Base-by-base conservation (phyloP, 2,797 vertebrate genomes). In the Psittacula echo region DNA sequence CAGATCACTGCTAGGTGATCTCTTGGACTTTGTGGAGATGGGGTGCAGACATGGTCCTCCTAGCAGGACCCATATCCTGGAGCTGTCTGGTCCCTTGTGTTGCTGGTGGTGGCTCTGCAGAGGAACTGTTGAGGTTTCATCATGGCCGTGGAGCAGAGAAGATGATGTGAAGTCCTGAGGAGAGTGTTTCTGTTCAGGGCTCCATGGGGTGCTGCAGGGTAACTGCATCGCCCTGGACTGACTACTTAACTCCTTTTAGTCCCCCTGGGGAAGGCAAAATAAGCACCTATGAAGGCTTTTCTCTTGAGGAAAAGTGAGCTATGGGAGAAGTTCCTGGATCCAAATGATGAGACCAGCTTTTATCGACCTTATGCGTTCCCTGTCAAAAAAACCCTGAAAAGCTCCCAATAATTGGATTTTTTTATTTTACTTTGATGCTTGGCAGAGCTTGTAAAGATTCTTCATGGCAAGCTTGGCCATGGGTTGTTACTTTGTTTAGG, bases 401-500 rank as follows among this genome's bases (percentile, higher is more conserved):
- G 50, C 47, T 92, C 62, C 29, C 16, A 53, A 67, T 62, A 85
- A 66, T 1, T 79, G 50, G 29, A 77, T 87, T 89, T 92, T 92
- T 85, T 71, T 17, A 39, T 94, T 93, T 95, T 84, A 53, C 65
- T 86, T 90, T 34, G 85, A 80, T 82, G 75, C 72, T 92, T 90
- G 71, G 79, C 85, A 81, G 68, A 91, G 76, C 51, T 74, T 72
- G 62, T 95, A 87, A 89, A 94, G 81, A 73, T 51, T 32, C 76
- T 87, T 87, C 68, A 34, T 37, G 72, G 78, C 45, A 83, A 83
- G 58, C 66, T 48, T 89, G 86, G 83, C 87, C 89, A 75, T 85
- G 83, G 22, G 54, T 15, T 90, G 88, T 85, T 93, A 78, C 89
- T 95, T 94, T 94, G 77, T 85, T 89, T 65, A 37, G 70, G 65